These are phyloP conservation scores for Bubo bubo DNA, from an alignment of 2,113 vertebrate genomes.

Conservation along the genomic window DNA sequence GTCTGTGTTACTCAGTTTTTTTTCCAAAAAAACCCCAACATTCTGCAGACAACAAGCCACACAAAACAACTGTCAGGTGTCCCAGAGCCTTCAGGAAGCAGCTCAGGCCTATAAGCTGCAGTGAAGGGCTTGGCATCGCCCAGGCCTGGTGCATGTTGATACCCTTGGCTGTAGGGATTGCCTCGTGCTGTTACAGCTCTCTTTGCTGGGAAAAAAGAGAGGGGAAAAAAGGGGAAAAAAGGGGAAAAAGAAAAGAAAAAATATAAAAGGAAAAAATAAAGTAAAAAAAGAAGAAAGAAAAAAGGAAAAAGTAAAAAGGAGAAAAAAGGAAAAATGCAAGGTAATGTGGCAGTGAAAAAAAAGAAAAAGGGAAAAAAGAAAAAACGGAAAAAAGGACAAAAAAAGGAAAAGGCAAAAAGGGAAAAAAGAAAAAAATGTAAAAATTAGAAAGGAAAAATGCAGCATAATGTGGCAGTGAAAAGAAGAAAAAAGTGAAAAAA, in stretches of 20 bases:
- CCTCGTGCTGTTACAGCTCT: neutral
- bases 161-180: neutral
- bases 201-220: neutral
- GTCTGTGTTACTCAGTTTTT: neutral
- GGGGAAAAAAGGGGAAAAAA: fast-evolving
- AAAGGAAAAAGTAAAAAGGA: too few species aligned
- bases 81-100: neutral
- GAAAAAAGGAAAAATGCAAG: too few species aligned
- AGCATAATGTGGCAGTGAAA: neutral
- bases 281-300: too few species aligned
- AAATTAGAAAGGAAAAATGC: neutral
- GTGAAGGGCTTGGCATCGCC: fast-evolving
- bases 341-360: too few species aligned
- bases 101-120: neutral
- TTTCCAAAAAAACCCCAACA: fast-evolving
- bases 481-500: neutral
- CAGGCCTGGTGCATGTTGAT: neutral
- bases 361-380: fast-evolving
- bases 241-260: fast-evolving
- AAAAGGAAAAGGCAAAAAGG: too few species aligned
- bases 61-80: neutral
- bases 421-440: too few species aligned
- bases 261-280: too few species aligned
- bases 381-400: too few species aligned
- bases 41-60: neutral